phyloP scores from a whole-genome alignment of 1,140 invertebrate genomes.

The Parapsyche elsis region DNA sequence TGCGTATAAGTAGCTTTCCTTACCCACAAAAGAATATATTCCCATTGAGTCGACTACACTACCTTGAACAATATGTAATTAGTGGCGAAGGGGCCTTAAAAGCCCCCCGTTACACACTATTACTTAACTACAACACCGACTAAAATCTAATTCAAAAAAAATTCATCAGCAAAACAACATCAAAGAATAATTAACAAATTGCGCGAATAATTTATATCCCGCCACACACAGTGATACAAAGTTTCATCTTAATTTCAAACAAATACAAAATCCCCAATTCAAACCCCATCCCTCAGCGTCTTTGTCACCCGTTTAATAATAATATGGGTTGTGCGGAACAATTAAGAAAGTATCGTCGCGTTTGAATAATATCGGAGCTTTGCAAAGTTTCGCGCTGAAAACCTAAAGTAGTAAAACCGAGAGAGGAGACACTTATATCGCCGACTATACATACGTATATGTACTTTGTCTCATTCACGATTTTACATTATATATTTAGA shows the following conservation, averaged over 20 bases:
- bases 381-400: not conserved
- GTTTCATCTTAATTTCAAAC: not conserved
- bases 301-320: not conserved
- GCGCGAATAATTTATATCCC: not conserved
- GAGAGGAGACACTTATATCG: no score
- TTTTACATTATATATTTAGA: not conserved
- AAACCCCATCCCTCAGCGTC: not conserved
- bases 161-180: not conserved
- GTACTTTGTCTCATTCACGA: no score
- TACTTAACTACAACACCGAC: no score
- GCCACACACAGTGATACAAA: not conserved
- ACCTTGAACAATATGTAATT: no score
- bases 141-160: no score
- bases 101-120: no score
- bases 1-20: no score
- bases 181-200: not conserved
- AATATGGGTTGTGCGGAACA: not conserved
- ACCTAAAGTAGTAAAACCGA: not conserved
- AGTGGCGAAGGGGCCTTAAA: no score
- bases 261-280: not conserved
- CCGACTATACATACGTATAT: not conserved
- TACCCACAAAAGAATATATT: no score
- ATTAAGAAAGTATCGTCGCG: slow-evolving; percentile 25
- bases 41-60: no score
- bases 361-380: slow-evolving; percentile 27